phyloP scores from a whole-genome alignment of 2,797 vertebrate genomes.

The Artibeus jamaicensis region DNA sequence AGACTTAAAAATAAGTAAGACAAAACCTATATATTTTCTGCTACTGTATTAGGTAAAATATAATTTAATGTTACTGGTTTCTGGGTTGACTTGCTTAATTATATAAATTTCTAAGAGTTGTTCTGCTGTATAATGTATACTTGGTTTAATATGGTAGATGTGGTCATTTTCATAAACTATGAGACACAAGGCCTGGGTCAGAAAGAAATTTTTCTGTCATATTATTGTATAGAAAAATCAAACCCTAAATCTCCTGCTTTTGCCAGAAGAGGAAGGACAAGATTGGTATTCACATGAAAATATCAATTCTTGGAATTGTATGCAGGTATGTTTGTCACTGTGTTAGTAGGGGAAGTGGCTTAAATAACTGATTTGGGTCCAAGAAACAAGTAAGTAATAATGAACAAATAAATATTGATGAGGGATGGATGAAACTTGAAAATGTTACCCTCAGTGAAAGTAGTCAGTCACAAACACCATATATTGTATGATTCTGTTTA shows the following conservation, averaged over 20 bases:
- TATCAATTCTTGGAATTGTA: not conserved
- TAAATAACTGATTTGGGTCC: not conserved
- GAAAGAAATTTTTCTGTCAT: conserved; percentile 16
- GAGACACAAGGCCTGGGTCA: not conserved
- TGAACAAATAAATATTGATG: conserved; percentile 11
- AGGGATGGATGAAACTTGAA: not conserved
- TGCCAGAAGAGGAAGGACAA: not conserved
- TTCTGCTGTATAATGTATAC: not conserved
- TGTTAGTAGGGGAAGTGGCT: not conserved
- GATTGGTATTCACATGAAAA: not conserved
- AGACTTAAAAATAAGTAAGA: not conserved
- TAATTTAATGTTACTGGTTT: not conserved
- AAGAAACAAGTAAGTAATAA: conserved; percentile 22
- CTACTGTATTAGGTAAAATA: conserved; percentile 13
- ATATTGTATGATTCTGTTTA: not conserved
- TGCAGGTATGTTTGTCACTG: not conserved
- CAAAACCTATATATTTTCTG: not conserved
- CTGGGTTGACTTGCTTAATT: not conserved
- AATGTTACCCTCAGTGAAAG: conserved; percentile 9
- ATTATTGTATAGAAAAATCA: conserved; percentile 8
- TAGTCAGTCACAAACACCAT: not conserved
- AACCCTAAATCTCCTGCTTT: not conserved
- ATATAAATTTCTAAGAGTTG: not conserved
- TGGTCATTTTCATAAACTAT: conserved; percentile 14
- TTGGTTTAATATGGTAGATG: not conserved